phyloP scores from a whole-genome alignment of 2,113 vertebrate genomes.

The Oreocharis arfaki region DNA sequence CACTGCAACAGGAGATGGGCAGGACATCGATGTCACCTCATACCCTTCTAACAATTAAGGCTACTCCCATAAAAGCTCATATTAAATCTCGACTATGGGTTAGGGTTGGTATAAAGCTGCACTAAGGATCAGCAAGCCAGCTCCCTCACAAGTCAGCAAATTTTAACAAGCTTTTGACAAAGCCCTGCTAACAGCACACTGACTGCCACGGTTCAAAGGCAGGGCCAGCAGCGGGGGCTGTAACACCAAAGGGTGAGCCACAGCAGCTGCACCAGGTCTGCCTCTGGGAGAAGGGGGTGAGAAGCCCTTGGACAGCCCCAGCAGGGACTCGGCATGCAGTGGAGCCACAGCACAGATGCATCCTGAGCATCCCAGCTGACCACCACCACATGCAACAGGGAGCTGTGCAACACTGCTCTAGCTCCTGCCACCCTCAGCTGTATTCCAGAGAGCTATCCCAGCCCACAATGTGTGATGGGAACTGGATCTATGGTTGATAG shows the following conservation, averaged over 20 bases:
- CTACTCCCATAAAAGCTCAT: background rate
- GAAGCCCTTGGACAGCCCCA: background rate
- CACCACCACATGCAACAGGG: fast-evolving
- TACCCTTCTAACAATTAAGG: background rate
- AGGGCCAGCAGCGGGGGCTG: background rate
- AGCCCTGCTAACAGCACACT: background rate
- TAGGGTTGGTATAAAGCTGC: background rate
- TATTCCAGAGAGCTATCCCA: background rate
- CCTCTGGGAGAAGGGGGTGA: background rate
- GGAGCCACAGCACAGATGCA: background rate
- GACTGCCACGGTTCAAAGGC: background rate
- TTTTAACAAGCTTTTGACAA: background rate
- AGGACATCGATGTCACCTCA: background rate
- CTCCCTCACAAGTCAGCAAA: background rate
- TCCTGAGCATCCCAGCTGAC: background rate
- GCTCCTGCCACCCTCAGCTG: background rate
- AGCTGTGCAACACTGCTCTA: background rate
- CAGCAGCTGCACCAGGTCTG: background rate
- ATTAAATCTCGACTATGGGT: background rate
- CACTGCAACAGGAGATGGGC: background rate
- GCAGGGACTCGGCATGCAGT: fast-evolving
- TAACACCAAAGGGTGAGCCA: background rate
- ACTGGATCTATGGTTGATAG: background rate
- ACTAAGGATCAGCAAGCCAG: background rate
- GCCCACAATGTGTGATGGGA: fast-evolving